Percentiles rank a stretch among this genome's conserved stretches.
Evolutionary conservation across 2,113 vertebrate species (phyloP).

Genomic region (Saccopteryx bilineata): DNA sequence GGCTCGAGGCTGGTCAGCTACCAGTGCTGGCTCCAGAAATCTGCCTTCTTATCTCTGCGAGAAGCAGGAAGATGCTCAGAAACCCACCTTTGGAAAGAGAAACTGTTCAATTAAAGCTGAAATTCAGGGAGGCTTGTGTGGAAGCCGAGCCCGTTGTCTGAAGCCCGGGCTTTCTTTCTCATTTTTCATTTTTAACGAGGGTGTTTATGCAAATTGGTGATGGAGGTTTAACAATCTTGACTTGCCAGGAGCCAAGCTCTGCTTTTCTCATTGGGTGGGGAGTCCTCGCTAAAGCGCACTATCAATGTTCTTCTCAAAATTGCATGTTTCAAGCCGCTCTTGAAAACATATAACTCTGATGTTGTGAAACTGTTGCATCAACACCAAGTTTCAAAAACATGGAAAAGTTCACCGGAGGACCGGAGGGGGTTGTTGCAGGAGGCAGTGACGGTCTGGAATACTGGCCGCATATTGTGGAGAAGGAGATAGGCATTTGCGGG

Average conservation of each 20-base stretch:
- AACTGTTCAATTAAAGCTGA: not conserved
- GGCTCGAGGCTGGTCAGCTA: not conserved
- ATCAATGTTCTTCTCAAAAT: slow-evolving; percentile 57
- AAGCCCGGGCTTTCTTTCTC: not conserved
- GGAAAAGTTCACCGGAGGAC: slow-evolving; percentile 46
- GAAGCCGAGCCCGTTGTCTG: not conserved
- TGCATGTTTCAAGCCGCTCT: slow-evolving; percentile 61
- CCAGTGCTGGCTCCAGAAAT: not conserved
- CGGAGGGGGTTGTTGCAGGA: not conserved
- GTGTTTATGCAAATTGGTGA: slow-evolving; percentile 60
- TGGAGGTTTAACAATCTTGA: slow-evolving; percentile 4
- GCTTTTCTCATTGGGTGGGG: slow-evolving; percentile 36
- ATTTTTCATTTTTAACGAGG: slow-evolving; percentile 49
- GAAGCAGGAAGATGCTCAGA: not conserved
- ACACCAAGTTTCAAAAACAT: slow-evolving; percentile 58
- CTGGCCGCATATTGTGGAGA: not conserved
- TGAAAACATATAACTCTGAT: slow-evolving; percentile 68
- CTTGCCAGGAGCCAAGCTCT: slow-evolving; percentile 49
- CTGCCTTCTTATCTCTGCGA: not conserved
- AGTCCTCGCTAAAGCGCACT: not conserved
- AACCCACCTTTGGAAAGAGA: not conserved
- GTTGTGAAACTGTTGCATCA: slow-evolving; percentile 60
- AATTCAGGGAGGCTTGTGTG: not conserved
- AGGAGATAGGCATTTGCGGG: not conserved
- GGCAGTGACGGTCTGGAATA: not conserved